Evolutionary conservation across 2,888 invertebrate species (phyloP).

Genomic region (Eurois occulta): DNA sequence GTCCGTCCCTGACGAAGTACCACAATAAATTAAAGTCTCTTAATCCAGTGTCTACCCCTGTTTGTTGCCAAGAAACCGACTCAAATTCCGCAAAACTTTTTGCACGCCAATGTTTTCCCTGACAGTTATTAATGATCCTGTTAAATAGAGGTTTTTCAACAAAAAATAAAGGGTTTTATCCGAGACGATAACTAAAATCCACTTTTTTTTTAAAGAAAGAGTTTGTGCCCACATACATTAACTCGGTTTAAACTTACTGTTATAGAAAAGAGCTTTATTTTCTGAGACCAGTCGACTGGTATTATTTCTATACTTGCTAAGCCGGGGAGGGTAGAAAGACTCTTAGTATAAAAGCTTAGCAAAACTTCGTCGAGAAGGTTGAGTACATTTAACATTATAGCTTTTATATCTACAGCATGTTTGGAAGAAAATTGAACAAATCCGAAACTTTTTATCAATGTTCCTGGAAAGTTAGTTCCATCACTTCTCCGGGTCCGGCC

Average conservation of each 20-base stretch:
- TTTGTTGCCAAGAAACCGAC: background rate
- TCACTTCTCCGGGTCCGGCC: background rate
- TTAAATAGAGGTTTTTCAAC: constrained; percentile 7
- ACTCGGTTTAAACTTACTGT: constrained; percentile 4
- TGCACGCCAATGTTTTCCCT: background rate
- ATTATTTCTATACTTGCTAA: background rate
- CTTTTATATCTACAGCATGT: background rate
- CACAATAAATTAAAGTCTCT: background rate
- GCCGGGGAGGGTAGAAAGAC: background rate
- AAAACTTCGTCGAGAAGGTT: constrained; percentile 3
- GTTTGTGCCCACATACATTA: background rate
- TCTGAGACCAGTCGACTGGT: background rate
- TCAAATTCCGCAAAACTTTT: constrained; percentile 42
- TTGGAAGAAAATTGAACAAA: background rate
- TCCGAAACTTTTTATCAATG: background rate
- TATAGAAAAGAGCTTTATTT: constrained; percentile 10
- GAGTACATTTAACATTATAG: background rate
- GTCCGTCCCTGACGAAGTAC: background rate
- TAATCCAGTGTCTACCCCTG: background rate
- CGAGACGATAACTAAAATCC: background rate
- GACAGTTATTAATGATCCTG: constrained; percentile 50
- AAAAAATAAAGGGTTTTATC: constrained; percentile 22
- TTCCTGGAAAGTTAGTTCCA: background rate
- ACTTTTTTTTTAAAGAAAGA: background rate
- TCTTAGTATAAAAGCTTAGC: constrained; percentile 13